phyloP scores from a whole-genome alignment of 2,888 invertebrate species.

The Acrocyrtus sp. region DNA sequence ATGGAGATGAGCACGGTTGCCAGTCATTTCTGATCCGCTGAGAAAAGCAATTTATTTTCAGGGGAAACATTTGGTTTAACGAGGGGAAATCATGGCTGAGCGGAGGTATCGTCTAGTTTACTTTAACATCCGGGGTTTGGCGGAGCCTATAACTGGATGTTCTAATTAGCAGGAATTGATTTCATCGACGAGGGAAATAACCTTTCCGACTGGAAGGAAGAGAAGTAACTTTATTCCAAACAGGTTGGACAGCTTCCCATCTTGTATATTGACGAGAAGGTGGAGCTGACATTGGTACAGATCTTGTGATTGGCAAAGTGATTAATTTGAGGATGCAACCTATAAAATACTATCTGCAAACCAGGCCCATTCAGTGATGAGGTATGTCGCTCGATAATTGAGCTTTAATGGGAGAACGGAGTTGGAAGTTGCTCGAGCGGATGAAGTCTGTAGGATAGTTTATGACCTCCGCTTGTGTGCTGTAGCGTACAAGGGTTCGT shows the following conservation, averaged over 20 bases:
- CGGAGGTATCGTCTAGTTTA: slow-evolving; percentile 16
- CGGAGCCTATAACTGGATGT: slow-evolving; percentile 29
- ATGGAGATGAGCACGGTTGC: too few species aligned
- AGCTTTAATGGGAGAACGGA: slow-evolving; percentile 25
- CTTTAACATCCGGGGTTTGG: slow-evolving; percentile 20
- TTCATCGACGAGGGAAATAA: slow-evolving; percentile 18
- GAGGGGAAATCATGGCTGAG: slow-evolving; percentile 9
- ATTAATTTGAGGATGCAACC: too few species aligned
- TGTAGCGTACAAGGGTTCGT: slow-evolving; percentile 11
- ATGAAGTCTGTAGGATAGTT: slow-evolving; percentile 32
- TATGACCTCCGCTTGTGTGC: slow-evolving; percentile 39
- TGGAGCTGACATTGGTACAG: slow-evolving; percentile 18
- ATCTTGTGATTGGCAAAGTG: too few species aligned
- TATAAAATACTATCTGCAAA: too few species aligned
- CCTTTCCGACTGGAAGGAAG: slow-evolving; percentile 15
- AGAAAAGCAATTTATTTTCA: too few species aligned
- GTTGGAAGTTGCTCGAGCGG: slow-evolving; percentile 25
- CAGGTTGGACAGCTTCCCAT: slow-evolving; percentile 26
- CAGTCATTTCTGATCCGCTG: too few species aligned
- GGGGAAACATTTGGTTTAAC: too few species aligned
- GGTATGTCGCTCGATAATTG: slow-evolving; percentile 15
- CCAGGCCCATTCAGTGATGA: slow-evolving; percentile 22
- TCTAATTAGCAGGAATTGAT: slow-evolving; percentile 7
- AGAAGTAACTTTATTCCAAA: not conserved
- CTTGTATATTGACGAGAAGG: slow-evolving; percentile 15